Evolutionary conservation across 2,113 vertebrate species (phyloP).

Genomic region (Tylochromis polylepis): DNA sequence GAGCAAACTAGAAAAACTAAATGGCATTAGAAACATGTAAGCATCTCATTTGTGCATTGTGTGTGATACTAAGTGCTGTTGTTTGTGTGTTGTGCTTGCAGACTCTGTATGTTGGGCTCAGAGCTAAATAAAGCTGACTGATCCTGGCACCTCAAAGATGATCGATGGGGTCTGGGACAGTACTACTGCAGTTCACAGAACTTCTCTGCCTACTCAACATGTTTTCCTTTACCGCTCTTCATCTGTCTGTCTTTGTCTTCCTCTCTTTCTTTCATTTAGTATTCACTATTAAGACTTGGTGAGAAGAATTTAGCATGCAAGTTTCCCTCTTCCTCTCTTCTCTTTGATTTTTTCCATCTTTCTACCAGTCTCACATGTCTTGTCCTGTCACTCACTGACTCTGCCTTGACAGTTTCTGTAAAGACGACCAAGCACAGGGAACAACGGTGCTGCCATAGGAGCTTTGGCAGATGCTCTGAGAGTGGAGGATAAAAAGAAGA

Average conservation of each 20-base stretch:
- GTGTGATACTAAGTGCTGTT: rapidly evolving
- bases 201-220: slow-evolving; percentile 43
- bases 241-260: not conserved
- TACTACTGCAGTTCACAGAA: slow-evolving; percentile 27
- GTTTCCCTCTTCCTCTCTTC: not conserved
- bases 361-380: slow-evolving; percentile 1
- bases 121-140: slow-evolving; percentile 11
- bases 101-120: not conserved
- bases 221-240: slow-evolving; percentile 6
- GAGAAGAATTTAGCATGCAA: not conserved
- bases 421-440: slow-evolving; percentile 4
- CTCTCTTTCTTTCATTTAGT: not conserved
- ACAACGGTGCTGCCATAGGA: slow-evolving; percentile 9
- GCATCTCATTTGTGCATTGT: not conserved
- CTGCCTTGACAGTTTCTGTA: slow-evolving; percentile 11
- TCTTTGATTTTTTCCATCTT: not conserved
- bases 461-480: slow-evolving; percentile 12
- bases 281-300: not conserved
- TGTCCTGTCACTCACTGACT: slow-evolving; percentile 26
- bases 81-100: not conserved
- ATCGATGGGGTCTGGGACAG: slow-evolving; percentile 36
- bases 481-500: slow-evolving; percentile 36
- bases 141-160: slow-evolving; percentile 12
- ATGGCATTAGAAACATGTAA: not conserved
- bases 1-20: not conserved